A percentile compares a stretch with the other conserved stretches of the same genome.
Conservation (phyloP, 1,140 invertebrate genomes). For the Pinna nobilis region DNA sequence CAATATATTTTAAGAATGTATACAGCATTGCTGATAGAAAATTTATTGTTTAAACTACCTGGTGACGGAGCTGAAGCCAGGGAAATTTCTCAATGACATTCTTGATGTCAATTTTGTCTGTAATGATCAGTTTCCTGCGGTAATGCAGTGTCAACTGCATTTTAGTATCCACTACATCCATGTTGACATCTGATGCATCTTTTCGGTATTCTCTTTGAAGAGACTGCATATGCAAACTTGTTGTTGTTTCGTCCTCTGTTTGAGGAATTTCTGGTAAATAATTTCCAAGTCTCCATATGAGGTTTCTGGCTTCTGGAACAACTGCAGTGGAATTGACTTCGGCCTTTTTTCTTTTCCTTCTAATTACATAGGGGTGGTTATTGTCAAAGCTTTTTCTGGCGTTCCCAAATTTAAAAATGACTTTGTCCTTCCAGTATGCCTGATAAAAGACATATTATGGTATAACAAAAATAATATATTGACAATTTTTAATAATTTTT, state of each 20-base stretch:
- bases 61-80: slow-evolving; percentile 2
- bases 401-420: slow-evolving; percentile 8
- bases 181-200: not conserved
- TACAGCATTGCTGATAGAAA: not conserved
- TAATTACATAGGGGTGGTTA: not conserved
- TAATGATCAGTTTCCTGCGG: not conserved
- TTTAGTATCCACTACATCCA: not conserved
- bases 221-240: not conserved
- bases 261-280: not conserved
- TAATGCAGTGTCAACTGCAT: not conserved
- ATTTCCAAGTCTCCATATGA: not conserved
- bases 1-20: not conserved
- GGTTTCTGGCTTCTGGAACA: not conserved
- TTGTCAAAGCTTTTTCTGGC: slow-evolving; percentile 1
- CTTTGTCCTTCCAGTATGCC: not conserved
- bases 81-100: not conserved
- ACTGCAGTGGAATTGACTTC: not conserved
- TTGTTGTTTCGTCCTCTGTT: not conserved
- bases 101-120: slow-evolving; percentile 8
- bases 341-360: not conserved
- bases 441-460: not conserved
- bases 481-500: too few relatives aligned
- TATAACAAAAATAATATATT: too few relatives aligned
- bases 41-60: slow-evolving; percentile 4
- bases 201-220: not conserved